Percentiles rank a stretch among this genome's conserved stretches.
These are phyloP conservation scores for Dendrocopos noguchii DNA, from an alignment of 2,113 vertebrate genomes.

Conservation along the genomic window DNA sequence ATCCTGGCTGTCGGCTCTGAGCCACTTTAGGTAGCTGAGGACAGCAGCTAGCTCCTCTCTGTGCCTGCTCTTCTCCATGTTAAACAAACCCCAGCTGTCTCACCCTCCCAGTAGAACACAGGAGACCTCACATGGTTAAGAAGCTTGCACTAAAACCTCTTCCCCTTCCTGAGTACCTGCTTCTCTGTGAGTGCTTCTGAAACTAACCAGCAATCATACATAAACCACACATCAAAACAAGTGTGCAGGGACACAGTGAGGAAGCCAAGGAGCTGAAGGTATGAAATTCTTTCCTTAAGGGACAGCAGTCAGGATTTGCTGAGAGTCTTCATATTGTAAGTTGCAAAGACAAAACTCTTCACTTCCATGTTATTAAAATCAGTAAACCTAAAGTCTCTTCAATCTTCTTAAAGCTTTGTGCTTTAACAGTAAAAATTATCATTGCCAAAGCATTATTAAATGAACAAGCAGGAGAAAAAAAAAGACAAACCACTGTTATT, in stretches of 20 bases:
- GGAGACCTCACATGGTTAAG: not conserved
- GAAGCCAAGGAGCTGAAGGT: not conserved
- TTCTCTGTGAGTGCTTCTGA: not conserved
- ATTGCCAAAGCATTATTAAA: constrained; percentile 39
- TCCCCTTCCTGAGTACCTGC: not conserved
- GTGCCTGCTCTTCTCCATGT: not conserved
- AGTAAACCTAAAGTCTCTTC: constrained; percentile 13
- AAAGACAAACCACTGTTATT: constrained; percentile 20
- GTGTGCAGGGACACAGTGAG: not conserved
- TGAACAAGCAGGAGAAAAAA: not conserved
- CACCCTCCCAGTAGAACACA: not conserved
- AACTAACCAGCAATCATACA: not conserved
- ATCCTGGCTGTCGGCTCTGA: not conserved
- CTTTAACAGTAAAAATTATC: constrained; percentile 25
- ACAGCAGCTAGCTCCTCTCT: not conserved
- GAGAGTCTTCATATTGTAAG: not conserved
- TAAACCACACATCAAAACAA: not conserved
- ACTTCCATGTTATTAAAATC: constrained; percentile 7
- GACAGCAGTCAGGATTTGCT: not conserved
- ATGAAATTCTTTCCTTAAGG: not conserved
- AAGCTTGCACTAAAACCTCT: not conserved
- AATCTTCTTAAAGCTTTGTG: constrained; percentile 19
- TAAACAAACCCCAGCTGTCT: not conserved
- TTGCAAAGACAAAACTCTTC: not conserved
- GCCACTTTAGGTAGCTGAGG: not conserved